Base-by-base conservation (phyloP, 2,797 vertebrate species). In the Halcyon smyrnensis region DNA sequence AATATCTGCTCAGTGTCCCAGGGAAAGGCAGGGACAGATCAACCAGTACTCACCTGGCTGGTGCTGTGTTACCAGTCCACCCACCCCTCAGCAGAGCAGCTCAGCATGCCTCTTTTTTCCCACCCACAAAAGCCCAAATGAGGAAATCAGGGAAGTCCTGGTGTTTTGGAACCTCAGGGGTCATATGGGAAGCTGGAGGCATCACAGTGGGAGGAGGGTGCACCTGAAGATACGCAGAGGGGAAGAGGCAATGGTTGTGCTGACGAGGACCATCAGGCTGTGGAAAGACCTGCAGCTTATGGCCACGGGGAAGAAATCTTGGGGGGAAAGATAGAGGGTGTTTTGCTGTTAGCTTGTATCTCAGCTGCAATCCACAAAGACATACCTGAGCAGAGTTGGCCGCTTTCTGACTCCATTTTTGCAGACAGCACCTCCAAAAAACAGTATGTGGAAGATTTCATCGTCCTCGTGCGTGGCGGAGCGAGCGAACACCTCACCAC, bases 381-480 rank as follows among this genome's bases (percentile, higher is more conserved):
- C 34, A 8, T 2, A 25, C 5, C 15, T 8, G 53, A 41, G 70
- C 57, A 80, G 27, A 65, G 37, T 1, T 32, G 50, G 34, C 39
- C 6, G 0, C 37, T 93, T 48, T 3, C 50, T 59, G 50, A 8
- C 51, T 6, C 24, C 3, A 1, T 82, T 74, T 81, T 82, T 90
- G 57, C 89, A 97, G 97, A 94, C 95, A 94, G 27, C 89, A 98
- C 84, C 93, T 12, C 51, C 43, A 24, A 81, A 8, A 88, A 15
- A 3, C 10, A 41, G 1, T 96, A 97, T 50, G 98, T 99, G 84
- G 98, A 99, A 41, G 99, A 99, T 84, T 98, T 99, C 74, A 45
- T 98, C 0, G 98, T 95, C 9, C 90, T 98, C 1, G 98, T 99
- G 3, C 98, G 94, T 11, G 99, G 99, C 0, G 99, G 99, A 18